Percentiles rank a stretch among this genome's conserved stretches.
Evolutionary conservation across 2,113 vertebrate genomes (phyloP).

Genomic region (Helogale parvula): DNA sequence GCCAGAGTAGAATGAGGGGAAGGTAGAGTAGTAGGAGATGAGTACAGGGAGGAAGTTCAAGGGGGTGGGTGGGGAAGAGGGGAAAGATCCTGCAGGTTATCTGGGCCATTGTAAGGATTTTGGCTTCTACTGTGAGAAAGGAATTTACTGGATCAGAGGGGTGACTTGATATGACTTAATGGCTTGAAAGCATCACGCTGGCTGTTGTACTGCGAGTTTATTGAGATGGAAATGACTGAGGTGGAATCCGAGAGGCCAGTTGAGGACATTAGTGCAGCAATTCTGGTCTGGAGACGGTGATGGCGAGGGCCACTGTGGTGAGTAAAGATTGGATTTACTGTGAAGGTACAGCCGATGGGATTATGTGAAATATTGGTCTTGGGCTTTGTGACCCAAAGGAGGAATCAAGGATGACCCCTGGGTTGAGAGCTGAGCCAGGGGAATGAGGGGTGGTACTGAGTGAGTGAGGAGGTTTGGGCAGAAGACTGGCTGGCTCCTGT

Average conservation of each 20-base stretch:
- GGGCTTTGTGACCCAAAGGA: not conserved
- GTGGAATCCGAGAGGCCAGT: not conserved
- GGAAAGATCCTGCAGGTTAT: not conserved
- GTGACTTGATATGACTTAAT: not conserved
- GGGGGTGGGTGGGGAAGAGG: not conserved
- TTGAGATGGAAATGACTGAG: not conserved
- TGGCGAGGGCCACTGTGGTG: not conserved
- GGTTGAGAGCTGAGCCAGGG: not conserved
- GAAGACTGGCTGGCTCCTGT: not conserved
- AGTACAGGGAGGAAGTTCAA: not conserved
- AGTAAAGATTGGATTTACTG: not conserved
- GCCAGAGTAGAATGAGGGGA: not conserved
- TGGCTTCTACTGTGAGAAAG: not conserved
- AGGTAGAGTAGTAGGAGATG: not conserved
- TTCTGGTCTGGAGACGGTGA: not conserved
- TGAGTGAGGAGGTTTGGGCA: no score
- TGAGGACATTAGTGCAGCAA: not conserved
- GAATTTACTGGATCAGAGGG: not conserved
- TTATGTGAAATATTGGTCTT: not conserved
- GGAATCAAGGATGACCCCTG: not conserved
- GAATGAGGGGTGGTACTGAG: no score
- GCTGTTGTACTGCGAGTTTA: not conserved
- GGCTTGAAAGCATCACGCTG: not conserved
- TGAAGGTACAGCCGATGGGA: not conserved
- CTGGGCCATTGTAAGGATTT: not conserved